phyloP scores from a whole-genome alignment of 2,797 vertebrate genomes.

The Chanos chanos region DNA sequence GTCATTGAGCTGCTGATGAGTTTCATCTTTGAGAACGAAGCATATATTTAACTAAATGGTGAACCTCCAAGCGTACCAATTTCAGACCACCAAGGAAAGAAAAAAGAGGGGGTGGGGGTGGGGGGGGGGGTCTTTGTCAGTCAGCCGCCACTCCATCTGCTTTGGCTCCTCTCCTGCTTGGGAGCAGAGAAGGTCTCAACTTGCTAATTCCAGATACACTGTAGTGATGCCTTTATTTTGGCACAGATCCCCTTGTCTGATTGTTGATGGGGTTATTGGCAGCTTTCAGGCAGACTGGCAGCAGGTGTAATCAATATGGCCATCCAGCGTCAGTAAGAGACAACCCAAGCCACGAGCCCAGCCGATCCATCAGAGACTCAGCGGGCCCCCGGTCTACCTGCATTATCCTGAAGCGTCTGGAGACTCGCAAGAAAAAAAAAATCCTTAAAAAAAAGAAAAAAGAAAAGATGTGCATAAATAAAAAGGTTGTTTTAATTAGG shows the following conservation, averaged over 20 bases:
- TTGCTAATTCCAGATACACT: slow-evolving; percentile 48
- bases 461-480: slow-evolving; percentile 58
- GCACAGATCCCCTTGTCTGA: slow-evolving; percentile 42
- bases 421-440: no score
- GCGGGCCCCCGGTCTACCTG: slow-evolving; percentile 41
- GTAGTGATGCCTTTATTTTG: slow-evolving; percentile 67
- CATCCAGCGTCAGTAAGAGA: slow-evolving; percentile 60
- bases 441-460: no score
- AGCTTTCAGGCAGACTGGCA: slow-evolving; percentile 64
- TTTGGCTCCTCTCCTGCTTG: slow-evolving; percentile 14
- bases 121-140: slow-evolving; percentile 8
- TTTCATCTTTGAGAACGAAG: slow-evolving; percentile 58
- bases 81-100: slow-evolving; percentile 16
- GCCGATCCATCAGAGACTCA: slow-evolving; percentile 56
- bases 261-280: slow-evolving; percentile 59
- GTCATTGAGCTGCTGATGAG: slow-evolving; percentile 42
- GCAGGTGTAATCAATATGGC: slow-evolving; percentile 65
- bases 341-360: slow-evolving; percentile 53
- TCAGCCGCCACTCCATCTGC: slow-evolving; percentile 12
- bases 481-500: slow-evolving; percentile 66
- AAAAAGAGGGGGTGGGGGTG: background rate
- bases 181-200: slow-evolving; percentile 23
- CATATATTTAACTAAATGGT: slow-evolving; percentile 37
- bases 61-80: slow-evolving; percentile 25
- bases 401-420: slow-evolving; percentile 21